phyloP scores from a whole-genome alignment of 2,113 vertebrate species.

The pig (Sus scrofa) region DNA sequence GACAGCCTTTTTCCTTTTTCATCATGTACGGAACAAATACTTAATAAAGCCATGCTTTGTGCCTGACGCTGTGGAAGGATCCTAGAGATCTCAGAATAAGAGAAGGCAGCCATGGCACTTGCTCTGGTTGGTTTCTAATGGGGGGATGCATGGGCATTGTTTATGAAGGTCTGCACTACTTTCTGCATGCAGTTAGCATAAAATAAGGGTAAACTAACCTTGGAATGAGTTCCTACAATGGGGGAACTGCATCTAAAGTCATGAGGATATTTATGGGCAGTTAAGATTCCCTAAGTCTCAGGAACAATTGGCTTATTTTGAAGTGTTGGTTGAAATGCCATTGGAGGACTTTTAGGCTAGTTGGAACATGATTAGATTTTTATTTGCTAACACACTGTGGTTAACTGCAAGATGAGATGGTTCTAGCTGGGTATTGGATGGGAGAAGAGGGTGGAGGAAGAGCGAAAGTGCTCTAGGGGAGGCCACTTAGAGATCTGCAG shows the following conservation, averaged over 20 bases:
- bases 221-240: not conserved
- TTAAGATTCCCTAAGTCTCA: constrained; percentile 12
- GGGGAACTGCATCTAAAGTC: not conserved
- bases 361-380: constrained; percentile 12
- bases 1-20: not conserved
- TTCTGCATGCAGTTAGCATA: not conserved
- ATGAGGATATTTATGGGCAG: not conserved
- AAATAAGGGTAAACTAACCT: constrained; percentile 11
- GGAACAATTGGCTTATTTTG: constrained; percentile 4
- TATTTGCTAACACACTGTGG: constrained; percentile 35
- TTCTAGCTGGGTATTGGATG: not conserved
- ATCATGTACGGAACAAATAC: not conserved
- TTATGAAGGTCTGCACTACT: not conserved
- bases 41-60: not conserved
- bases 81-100: not conserved
- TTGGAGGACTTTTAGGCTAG: not conserved
- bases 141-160: not conserved
- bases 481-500: not conserved
- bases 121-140: accelerated
- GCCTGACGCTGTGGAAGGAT: not conserved
- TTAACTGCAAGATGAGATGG: constrained; percentile 1
- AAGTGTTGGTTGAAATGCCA: constrained; percentile 1
- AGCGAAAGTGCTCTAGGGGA: not conserved
- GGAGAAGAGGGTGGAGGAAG: not conserved
- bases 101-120: accelerated